These are phyloP conservation scores for Triplophysa dalaica DNA, from an alignment of 2,113 vertebrate genomes.

Conservation along the genomic window DNA sequence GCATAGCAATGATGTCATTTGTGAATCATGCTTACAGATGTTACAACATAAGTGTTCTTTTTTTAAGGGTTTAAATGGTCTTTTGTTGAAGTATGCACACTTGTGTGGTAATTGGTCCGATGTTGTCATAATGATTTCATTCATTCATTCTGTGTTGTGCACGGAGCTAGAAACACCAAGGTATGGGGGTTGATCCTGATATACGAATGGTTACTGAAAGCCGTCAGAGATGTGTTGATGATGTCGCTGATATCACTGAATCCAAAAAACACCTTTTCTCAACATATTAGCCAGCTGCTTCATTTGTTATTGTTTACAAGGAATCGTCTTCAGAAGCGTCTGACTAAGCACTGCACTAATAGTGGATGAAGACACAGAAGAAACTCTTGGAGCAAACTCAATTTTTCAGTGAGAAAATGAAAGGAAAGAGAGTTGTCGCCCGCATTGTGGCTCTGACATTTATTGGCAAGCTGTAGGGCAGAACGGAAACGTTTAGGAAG, in stretches of 20 bases:
- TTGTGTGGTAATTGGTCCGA: too few relatives aligned
- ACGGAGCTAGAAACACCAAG: too few relatives aligned
- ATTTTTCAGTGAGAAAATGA: slow-evolving; percentile 17
- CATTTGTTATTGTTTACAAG: slow-evolving; percentile 32
- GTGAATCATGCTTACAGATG: not conserved
- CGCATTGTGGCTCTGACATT: slow-evolving; percentile 37
- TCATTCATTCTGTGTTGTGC: too few relatives aligned
- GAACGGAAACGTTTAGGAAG: slow-evolving; percentile 59
- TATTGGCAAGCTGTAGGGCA: slow-evolving; percentile 55
- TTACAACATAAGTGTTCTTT: not conserved
- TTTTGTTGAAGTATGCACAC: not conserved
- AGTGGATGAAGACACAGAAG: slow-evolving; percentile 12
- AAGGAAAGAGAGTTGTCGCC: slow-evolving; percentile 29
- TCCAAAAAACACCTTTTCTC: slow-evolving; percentile 1
- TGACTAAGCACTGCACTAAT: slow-evolving; percentile 33
- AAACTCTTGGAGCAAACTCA: not conserved
- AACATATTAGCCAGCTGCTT: slow-evolving; percentile 11
- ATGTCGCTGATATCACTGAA: not conserved
- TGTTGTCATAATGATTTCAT: too few relatives aligned
- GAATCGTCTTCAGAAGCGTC: slow-evolving; percentile 28
- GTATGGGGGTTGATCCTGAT: too few relatives aligned
- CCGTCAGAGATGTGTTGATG: not conserved
- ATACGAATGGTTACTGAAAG: not conserved
- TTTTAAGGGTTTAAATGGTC: not conserved
- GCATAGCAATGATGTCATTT: slow-evolving; percentile 9